A percentile compares a stretch with the other conserved stretches of the same genome.
phyloP scores from a whole-genome alignment of 2,888 invertebrate species.

The Lepetodrilus schrolli region DNA sequence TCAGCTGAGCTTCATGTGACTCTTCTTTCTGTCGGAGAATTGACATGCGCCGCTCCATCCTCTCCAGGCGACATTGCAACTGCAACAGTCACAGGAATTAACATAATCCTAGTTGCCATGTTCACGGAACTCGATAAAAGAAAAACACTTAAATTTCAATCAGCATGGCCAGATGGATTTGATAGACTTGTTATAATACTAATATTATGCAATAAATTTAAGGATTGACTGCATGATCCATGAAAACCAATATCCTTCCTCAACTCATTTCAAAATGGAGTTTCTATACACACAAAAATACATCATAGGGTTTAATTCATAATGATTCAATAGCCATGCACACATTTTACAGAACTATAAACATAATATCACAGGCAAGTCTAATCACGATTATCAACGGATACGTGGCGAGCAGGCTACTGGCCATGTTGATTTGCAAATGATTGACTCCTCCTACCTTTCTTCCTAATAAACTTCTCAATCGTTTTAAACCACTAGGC shows the following conservation, averaged over 20 bases:
- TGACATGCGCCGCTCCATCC: slow-evolving; percentile 80
- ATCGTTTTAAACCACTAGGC: background rate
- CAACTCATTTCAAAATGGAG: no score
- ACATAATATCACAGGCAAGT: no score
- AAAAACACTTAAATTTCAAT: no score
- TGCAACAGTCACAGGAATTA: slow-evolving; percentile 74
- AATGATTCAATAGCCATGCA: no score
- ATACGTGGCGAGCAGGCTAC: no score
- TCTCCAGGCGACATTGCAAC: slow-evolving; percentile 82
- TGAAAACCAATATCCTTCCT: no score
- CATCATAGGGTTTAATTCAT: no score
- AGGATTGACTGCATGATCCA: no score
- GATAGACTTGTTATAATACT: background rate
- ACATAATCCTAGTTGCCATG: background rate
- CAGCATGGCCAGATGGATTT: background rate
- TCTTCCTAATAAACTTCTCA: slow-evolving; percentile 15
- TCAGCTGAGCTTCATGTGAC: slow-evolving; percentile 79
- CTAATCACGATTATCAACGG: no score
- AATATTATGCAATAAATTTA: no score
- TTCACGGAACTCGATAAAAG: background rate
- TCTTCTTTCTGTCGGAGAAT: slow-evolving; percentile 69
- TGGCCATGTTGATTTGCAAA: background rate
- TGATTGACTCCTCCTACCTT: slow-evolving; percentile 21
- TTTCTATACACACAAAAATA: no score
- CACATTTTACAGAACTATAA: no score